Evolutionary conservation across 2,888 invertebrate genomes (phyloP), one percentile per base, ranked within the genome.

Genomic region (Dicyrtomina minuta): DNA sequence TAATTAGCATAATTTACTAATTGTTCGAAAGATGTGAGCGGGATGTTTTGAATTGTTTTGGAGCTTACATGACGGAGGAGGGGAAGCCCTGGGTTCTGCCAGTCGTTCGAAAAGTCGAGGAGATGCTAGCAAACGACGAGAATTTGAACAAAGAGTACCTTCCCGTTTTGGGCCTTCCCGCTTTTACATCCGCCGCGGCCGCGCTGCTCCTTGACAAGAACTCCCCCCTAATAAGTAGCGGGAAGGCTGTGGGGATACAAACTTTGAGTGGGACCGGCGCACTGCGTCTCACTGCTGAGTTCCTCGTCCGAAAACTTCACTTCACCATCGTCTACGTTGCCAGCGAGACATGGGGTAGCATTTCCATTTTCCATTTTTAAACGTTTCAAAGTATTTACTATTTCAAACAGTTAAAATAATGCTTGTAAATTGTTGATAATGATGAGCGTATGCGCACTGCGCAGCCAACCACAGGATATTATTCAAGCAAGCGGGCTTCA

Each of bases 31-130:
- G n/a, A n/a, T n/a, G n/a, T n/a, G n/a, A n/a, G n/a, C n/a, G n/a
- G n/a, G n/a, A n/a, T n/a, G n/a, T n/a, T n/a, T n/a, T n/a, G n/a
- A n/a, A n/a, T n/a, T n/a, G n/a, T 8, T 51, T 68, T 67, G 3
- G 81, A 96, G 97, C 96, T 5, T 98, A 97, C 83, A 87, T 96
- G 79, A 93, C 93, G 70, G 90, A 91, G 79, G 90, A 91, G 79
- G 95, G 93, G 1, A 91, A 93, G 81, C 98, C 98, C 67, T 99
- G 96, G 96, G 96, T 99, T 0, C 83, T 99, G 77, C 98, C 99
- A 1, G 95, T 98, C 44, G 98, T 99, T 3, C 86, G 89, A 43
- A 89, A 91, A 81, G 92, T 92, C 53, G 98, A 99, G 84, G 87
- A 88, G 74, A 84, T 87, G 77, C 86, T 99, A 82, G 93, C 94